Conservation (phyloP, 2,113 vertebrate genomes). For the Hippocampus abdominalis region DNA sequence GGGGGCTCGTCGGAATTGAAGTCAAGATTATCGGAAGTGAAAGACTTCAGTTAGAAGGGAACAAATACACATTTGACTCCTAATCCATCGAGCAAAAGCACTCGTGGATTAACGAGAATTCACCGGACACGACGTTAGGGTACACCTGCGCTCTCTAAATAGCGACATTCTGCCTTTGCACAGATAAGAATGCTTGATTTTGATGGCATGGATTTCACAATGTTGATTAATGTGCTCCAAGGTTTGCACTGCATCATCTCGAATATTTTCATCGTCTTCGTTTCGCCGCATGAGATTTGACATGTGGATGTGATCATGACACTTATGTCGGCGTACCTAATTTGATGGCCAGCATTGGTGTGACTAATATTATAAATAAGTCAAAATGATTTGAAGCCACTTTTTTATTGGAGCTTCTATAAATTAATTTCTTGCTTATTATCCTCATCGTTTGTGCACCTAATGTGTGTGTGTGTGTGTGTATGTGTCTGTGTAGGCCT, state of each 20-base stretch:
- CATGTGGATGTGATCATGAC: background rate
- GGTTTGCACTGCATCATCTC: background rate
- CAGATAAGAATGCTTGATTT: background rate
- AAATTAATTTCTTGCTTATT: no score
- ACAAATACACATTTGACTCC: constrained; percentile 27
- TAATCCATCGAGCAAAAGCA: constrained; percentile 1
- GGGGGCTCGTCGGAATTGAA: constrained; percentile 35
- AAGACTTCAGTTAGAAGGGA: constrained; percentile 52
- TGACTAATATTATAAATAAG: background rate
- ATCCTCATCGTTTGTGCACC: no score
- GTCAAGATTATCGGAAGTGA: constrained; percentile 54
- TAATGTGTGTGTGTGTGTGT: no score
- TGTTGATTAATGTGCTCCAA: background rate
- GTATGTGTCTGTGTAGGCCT: no score
- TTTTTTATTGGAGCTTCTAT: background rate
- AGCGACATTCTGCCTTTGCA: background rate
- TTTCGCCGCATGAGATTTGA: background rate
- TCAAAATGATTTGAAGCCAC: background rate
- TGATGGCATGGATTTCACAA: background rate
- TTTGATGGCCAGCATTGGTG: background rate
- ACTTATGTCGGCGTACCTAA: background rate
- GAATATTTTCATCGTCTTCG: background rate
- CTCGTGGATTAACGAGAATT: constrained; percentile 37
- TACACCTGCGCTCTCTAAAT: background rate
- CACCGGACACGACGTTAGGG: background rate